Conservation (phyloP, 2,888 invertebrate genomes). For the Aspidiotus rigidus region DNA sequence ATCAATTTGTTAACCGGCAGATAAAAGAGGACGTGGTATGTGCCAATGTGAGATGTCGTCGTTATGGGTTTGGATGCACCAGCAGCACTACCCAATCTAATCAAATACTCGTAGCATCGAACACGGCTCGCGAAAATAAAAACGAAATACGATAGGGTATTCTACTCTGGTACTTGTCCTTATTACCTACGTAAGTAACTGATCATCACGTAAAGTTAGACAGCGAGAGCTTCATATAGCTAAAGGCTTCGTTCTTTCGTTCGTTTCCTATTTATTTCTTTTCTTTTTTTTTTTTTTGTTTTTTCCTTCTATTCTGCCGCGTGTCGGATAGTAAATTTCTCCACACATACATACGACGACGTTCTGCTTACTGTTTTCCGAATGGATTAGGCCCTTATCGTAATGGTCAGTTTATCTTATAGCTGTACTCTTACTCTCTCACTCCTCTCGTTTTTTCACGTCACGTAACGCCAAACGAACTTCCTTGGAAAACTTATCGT, state of each 20-base stretch:
- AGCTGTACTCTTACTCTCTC: background rate
- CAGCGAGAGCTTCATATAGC: constrained; percentile 20
- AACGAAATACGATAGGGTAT: constrained; percentile 30
- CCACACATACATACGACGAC: constrained; percentile 25
- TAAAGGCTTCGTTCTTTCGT: constrained; percentile 15
- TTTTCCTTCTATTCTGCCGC: too few species aligned
- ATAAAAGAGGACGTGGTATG: too few species aligned
- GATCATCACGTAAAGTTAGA: constrained; percentile 25
- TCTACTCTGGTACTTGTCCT: constrained; percentile 28
- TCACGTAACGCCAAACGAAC: constrained; percentile 30
- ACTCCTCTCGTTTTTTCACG: constrained; percentile 17
- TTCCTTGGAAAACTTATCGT: constrained; percentile 17
- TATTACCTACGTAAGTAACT: constrained; percentile 29
- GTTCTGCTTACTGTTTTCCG: constrained; percentile 21
- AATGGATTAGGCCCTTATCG: constrained; percentile 29
- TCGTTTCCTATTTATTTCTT: constrained; percentile 25
- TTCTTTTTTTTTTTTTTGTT: too few species aligned
- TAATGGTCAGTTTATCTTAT: constrained; percentile 32
- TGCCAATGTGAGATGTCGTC: too few species aligned
- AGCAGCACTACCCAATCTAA: background rate
- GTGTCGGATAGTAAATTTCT: constrained; percentile 1
- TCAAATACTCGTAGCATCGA: background rate
- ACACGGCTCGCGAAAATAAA: constrained; percentile 12
- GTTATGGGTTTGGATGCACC: too few species aligned
- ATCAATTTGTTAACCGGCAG: too few species aligned